Evolutionary conservation across 2,113 vertebrate species (phyloP), one percentile per base, ranked within the genome.

Genomic region (Isichthys henryi): DNA sequence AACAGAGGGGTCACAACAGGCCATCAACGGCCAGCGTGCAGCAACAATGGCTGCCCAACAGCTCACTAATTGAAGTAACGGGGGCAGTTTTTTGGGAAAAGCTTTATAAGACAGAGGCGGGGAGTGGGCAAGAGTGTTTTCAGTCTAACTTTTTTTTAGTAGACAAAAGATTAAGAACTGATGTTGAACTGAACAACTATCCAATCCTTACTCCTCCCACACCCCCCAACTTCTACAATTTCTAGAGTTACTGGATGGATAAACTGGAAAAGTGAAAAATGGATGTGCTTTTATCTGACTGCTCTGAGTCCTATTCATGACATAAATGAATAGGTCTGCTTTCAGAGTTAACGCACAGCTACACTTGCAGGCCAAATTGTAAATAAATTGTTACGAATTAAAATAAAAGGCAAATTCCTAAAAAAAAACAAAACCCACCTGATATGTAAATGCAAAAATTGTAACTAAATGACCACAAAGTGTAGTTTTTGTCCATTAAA

Each of bases 1-100:
- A 93, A 93, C 93, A 94, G 94, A 93, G 95, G 95, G 94, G 45
- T 95, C 95, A 95, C 95, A 96, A 95, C 95, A 95, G 96, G 95
- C 95, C 95, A 96, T 96, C 95, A 96, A 93, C 95, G 87, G 86
- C 92, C 95, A 92, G 92, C 90, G 95, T 94, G 94, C 95, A 95
- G 95, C 95, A 94, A 96, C 96, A 96, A 96, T 96, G 94, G 94
- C 43, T 92, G 94, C 94, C 95, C 95, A 96, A 96, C 95, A 94
- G 95, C 95, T 96, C 94, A 92, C 93, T 95, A 96, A 96, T 95
- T 95, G 95, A 96, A 96, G 95, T 31, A 86, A 84, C 0, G n/a
- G 94, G 95, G 95, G 93, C 94, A 93, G 8, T 17, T 80, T 35
- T 80, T 43, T 80, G 7, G 0, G 77, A 45, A 45, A 23, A 5